Percentiles rank a stretch among this genome's conserved stretches.
Conservation (phyloP, 2,888 invertebrate species). For the Syritta pipiens region DNA sequence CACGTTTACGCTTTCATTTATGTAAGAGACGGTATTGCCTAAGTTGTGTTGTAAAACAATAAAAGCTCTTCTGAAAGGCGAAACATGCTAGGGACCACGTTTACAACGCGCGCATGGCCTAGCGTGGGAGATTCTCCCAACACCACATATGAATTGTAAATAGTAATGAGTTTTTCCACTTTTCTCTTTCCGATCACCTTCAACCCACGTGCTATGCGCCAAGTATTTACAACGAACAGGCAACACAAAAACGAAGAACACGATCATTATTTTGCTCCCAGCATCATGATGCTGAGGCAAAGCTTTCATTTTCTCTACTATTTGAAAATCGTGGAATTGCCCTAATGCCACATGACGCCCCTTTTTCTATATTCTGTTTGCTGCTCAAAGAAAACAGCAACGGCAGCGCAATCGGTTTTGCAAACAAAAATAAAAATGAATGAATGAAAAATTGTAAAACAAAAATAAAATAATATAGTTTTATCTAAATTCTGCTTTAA, state of each 20-base stretch:
- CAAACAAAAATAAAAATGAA: constrained; percentile 25
- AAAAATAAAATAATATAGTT: neutral
- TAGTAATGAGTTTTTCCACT: constrained; percentile 54
- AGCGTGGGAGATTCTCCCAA: constrained; percentile 28
- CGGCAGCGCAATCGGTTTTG: constrained; percentile 4
- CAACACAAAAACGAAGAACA: constrained; percentile 19
- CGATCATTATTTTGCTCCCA: neutral
- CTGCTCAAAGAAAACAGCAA: neutral
- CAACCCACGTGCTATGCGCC: constrained; percentile 46
- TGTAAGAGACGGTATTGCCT: neutral
- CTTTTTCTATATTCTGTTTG: neutral
- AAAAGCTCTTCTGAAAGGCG: neutral
- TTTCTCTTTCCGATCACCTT: constrained; percentile 32
- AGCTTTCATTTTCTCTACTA: constrained; percentile 38
- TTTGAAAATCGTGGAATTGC: constrained; percentile 40
- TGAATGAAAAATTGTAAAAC: constrained; percentile 24
- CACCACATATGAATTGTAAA: constrained; percentile 40
- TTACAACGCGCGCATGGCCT: constrained; percentile 14
- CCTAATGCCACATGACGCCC: constrained; percentile 12
- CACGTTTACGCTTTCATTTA: neutral
- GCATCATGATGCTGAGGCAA: constrained; percentile 32
- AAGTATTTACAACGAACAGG: constrained; percentile 42
- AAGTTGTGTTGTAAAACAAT: too few species aligned
- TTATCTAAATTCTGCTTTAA: constrained; percentile 37
- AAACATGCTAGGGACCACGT: constrained; percentile 3